Percentiles rank a stretch among this genome's conserved stretches.
Conservation (phyloP, 2,888 invertebrate species). For the Argynnis bischoffii region DNA sequence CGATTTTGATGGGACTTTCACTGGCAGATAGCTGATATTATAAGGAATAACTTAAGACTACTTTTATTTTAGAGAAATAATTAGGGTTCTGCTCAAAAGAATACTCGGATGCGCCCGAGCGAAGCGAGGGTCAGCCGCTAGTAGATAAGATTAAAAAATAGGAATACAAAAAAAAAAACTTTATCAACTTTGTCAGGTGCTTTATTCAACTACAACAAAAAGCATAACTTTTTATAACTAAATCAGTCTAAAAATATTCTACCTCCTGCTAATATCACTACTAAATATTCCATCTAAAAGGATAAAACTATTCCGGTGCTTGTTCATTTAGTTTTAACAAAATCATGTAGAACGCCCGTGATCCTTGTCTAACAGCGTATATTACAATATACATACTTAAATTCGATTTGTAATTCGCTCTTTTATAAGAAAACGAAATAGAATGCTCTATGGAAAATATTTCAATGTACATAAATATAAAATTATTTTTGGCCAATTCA, state of each 20-base stretch:
- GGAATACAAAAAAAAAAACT: slow-evolving; percentile 36
- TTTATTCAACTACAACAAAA: slow-evolving; percentile 82
- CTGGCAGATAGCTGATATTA: too few relatives aligned
- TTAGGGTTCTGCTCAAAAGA: not conserved
- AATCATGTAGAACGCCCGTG: slow-evolving; percentile 7
- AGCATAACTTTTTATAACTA: slow-evolving; percentile 80
- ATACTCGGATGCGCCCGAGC: not conserved
- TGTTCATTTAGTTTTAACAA: slow-evolving; percentile 37
- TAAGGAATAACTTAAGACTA: too few relatives aligned
- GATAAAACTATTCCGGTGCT: slow-evolving; percentile 53
- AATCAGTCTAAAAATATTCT: slow-evolving; percentile 82
- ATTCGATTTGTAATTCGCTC: slow-evolving; percentile 25
- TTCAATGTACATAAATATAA: slow-evolving; percentile 16
- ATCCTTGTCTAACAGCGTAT: not conserved
- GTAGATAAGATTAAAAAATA: not conserved
- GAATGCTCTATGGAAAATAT: slow-evolving; percentile 11
- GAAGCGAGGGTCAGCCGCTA: not conserved
- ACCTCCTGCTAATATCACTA: slow-evolving; percentile 69
- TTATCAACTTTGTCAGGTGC: slow-evolving; percentile 61
- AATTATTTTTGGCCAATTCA: slow-evolving; percentile 30
- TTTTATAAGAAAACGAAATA: slow-evolving; percentile 17
- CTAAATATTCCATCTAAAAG: slow-evolving; percentile 65
- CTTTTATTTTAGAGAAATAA: too few relatives aligned
- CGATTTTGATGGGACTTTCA: too few relatives aligned
- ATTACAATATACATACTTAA: slow-evolving; percentile 18